Evolutionary conservation across 2,888 invertebrate genomes (phyloP).

Genomic region (Ceramica pisi): DNA sequence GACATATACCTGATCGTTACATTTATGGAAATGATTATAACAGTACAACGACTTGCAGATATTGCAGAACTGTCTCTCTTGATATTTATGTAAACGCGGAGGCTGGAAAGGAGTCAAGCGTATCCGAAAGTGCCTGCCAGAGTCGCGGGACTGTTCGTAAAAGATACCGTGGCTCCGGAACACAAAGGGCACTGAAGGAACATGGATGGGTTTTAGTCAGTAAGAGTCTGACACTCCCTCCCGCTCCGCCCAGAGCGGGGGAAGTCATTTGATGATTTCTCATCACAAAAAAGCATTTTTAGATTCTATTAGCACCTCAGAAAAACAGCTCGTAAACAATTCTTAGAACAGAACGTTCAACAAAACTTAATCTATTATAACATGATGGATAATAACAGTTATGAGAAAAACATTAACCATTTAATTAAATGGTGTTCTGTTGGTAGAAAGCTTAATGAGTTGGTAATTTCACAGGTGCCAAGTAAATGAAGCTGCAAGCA

Average conservation of each 20-base stretch:
- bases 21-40: neutral
- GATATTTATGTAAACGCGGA: conserved; percentile 4
- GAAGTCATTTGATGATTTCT: too few species aligned
- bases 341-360: neutral
- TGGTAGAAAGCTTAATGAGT: conserved; percentile 29
- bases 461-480: conserved; percentile 43
- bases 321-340: conserved; percentile 24
- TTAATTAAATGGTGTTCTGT: too few species aligned
- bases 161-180: too few species aligned
- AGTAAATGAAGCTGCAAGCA: conserved; percentile 39
- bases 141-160: too few species aligned
- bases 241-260: too few species aligned
- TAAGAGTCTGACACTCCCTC: too few species aligned
- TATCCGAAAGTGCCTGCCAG: too few species aligned
- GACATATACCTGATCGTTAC: neutral
- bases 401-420: conserved; percentile 6
- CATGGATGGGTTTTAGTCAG: too few species aligned
- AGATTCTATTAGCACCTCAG: conserved; percentile 4
- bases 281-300: too few species aligned
- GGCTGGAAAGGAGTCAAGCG: conserved; percentile 4
- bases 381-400: conserved; percentile 1
- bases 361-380: conserved; percentile 32
- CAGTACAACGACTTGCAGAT: neutral
- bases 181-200: too few species aligned
- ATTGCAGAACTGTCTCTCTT: neutral